phyloP scores from a whole-genome alignment of 2,113 vertebrate species.

The Chaetodon auriga region DNA sequence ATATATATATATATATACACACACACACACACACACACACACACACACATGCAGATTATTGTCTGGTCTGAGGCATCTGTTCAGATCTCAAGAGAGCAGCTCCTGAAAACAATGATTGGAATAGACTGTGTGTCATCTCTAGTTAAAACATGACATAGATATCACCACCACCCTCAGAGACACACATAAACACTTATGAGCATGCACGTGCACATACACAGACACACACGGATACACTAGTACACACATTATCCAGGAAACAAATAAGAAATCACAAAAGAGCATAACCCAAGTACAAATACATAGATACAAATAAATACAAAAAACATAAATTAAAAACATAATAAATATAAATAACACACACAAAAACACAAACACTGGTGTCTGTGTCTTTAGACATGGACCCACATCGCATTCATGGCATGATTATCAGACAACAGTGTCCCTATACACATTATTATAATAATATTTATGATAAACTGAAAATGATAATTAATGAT shows the following conservation, averaged over 20 bases:
- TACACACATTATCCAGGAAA: conserved; percentile 22
- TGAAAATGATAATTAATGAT: not conserved
- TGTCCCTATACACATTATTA: not conserved
- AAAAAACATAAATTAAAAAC: no score
- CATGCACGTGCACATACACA: not conserved
- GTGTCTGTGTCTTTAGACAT: not conserved
- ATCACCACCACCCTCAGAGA: conserved; percentile 63
- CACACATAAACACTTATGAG: conserved; percentile 18
- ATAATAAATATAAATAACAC: no score
- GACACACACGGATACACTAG: not conserved
- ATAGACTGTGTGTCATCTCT: conserved; percentile 92
- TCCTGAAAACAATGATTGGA: conserved; percentile 88
- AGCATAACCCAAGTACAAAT: not conserved
- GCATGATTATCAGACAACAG: not conserved
- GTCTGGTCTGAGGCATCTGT: not conserved
- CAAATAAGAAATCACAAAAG: conserved; percentile 14
- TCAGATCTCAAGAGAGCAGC: conserved; percentile 41
- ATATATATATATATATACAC: not conserved
- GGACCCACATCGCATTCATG: not conserved
- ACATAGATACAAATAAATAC: no score
- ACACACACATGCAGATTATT: not conserved
- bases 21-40: no score
- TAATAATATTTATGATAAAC: conserved; percentile 1
- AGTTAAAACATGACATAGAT: conserved; percentile 87
- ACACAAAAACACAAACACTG: not conserved